These are phyloP conservation scores for Gobio gobio DNA, from an alignment of 2,113 vertebrate genomes.

Conservation along the genomic window DNA sequence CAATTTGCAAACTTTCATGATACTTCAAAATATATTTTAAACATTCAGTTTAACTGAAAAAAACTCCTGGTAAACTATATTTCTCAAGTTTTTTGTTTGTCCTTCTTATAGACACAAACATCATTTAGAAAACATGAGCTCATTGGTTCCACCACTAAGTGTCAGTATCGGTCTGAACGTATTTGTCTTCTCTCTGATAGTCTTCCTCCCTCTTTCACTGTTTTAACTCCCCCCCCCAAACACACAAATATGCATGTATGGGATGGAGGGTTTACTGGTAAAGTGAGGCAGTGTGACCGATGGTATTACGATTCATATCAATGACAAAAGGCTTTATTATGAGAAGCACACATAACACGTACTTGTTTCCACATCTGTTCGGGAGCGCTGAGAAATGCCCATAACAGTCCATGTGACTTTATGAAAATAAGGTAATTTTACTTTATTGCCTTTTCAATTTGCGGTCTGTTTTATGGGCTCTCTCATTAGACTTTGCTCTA, in stretches of 20 bases:
- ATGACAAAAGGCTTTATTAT: constrained; percentile 16
- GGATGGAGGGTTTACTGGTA: neutral
- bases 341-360: neutral
- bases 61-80: too few species aligned
- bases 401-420: neutral
- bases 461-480: neutral
- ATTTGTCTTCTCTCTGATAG: neutral
- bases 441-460: constrained; percentile 4
- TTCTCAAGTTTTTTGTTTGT: neutral
- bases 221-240: neutral
- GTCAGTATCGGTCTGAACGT: constrained; percentile 21
- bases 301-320: neutral
- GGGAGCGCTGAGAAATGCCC: neutral
- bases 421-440: constrained; percentile 11
- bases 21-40: too few species aligned
- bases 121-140: neutral
- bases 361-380: neutral
- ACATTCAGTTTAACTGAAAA: too few species aligned
- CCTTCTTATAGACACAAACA: neutral
- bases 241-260: neutral
- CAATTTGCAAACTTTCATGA: too few species aligned
- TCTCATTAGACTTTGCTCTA: neutral
- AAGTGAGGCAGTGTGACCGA: neutral
- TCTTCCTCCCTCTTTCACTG: neutral
- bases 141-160: constrained; percentile 22